Evolutionary conservation across 2,797 vertebrate species (phyloP).

Genomic region (Pristis pectinata): DNA sequence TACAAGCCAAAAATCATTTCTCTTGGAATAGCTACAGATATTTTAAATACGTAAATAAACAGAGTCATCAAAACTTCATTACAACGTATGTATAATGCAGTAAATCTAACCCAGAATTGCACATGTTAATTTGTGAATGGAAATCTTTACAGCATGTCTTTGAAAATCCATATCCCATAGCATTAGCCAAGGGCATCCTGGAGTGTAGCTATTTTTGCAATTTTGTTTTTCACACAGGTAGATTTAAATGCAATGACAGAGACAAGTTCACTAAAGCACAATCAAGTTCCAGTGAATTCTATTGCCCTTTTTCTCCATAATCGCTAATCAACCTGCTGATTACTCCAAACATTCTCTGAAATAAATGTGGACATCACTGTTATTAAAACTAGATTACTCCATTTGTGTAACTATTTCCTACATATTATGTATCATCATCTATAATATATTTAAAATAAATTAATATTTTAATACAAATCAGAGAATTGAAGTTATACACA

Average conservation of each 20-base stretch:
- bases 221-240: background rate
- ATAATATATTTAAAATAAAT: no score
- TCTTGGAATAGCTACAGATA: background rate
- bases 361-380: background rate
- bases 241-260: background rate
- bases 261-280: background rate
- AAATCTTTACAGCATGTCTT: background rate
- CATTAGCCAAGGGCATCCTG: background rate
- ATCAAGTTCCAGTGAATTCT: background rate
- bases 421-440: no score
- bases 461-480: background rate
- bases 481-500: background rate
- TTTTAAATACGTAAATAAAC: conserved; percentile 10
- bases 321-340: background rate
- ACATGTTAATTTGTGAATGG: conserved; percentile 13
- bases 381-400: background rate
- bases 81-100: background rate
- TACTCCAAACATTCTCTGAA: background rate
- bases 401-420: background rate
- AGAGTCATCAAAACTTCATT: background rate
- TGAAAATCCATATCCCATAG: background rate
- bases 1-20: background rate
- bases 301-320: background rate
- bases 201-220: background rate
- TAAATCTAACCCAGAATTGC: background rate